phyloP scores from a whole-genome alignment of 30 jellyfish, hydroid and myxozoan species.

The Sanderia malayensis region DNA sequence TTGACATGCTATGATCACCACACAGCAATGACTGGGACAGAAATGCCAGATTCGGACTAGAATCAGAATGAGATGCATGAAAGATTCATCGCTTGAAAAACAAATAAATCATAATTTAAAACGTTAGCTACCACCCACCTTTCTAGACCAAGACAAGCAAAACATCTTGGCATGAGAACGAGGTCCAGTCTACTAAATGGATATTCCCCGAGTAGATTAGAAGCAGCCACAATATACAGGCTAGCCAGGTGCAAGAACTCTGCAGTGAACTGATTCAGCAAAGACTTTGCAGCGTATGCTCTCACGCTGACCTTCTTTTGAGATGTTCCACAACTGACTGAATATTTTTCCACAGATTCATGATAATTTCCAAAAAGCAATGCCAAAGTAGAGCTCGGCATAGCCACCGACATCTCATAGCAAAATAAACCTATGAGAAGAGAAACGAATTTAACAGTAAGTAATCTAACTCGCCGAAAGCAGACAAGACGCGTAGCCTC shows the following conservation, averaged over 20 bases:
- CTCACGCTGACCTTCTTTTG: slow-evolving; percentile 51
- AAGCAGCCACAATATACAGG: slow-evolving; percentile 44
- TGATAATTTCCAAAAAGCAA: slow-evolving; percentile 51
- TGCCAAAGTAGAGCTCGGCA: slow-evolving; percentile 84
- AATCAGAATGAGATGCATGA: no score
- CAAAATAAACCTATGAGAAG: slow-evolving; percentile 73
- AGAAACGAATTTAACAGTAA: slow-evolving; percentile 23
- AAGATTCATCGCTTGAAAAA: no score
- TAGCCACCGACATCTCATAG: slow-evolving; percentile 76
- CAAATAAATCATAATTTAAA: no score
- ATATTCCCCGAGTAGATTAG: slow-evolving; percentile 68
- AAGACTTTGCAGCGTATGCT: slow-evolving; percentile 57
- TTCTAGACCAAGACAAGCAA: slow-evolving; percentile 89
- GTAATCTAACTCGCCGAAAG: no score
- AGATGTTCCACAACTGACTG: slow-evolving; percentile 17
- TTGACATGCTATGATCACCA: slow-evolving; percentile 82
- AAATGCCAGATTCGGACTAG: slow-evolving; percentile 85
- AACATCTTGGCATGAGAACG: slow-evolving; percentile 79
- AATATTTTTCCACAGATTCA: slow-evolving; percentile 12
- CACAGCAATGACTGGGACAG: slow-evolving; percentile 88
- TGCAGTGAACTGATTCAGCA: slow-evolving; percentile 28
- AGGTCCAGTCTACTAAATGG: slow-evolving; percentile 81
- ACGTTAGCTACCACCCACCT: slow-evolving; percentile 54
- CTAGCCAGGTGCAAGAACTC: slow-evolving; percentile 63
- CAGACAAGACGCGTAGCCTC: no score